Conservation (phyloP, 2,888 invertebrate genomes). For the Rotaria socialis region DNA sequence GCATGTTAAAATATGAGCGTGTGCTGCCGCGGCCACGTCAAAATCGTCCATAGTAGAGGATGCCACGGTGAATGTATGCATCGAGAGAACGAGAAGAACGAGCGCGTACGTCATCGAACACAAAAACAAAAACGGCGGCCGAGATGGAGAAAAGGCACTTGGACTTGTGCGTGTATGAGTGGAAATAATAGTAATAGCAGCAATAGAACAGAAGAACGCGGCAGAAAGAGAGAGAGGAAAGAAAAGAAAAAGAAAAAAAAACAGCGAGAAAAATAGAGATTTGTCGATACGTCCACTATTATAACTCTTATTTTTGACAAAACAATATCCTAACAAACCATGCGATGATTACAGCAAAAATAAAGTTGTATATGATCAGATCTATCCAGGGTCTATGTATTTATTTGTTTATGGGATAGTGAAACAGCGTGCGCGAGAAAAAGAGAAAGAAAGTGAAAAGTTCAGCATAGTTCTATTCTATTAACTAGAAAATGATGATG, state of each 20-base stretch:
- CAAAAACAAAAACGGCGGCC: slow-evolving; percentile 19
- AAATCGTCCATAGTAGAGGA: slow-evolving; percentile 23
- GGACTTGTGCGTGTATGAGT: neutral
- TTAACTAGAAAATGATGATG: slow-evolving; percentile 23
- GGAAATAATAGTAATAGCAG: slow-evolving; percentile 5
- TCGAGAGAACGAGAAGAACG: neutral
- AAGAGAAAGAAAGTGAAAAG: neutral
- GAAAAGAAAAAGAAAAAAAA: neutral
- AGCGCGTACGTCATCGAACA: neutral
- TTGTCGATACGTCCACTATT: slow-evolving; percentile 3
- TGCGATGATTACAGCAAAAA: neutral
- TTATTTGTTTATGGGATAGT: neutral
- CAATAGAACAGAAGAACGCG: neutral
- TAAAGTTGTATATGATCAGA: neutral
- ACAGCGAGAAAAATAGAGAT: slow-evolving; percentile 16
- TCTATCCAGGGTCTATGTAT: slow-evolving; percentile 1
- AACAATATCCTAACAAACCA: slow-evolving; percentile 13
- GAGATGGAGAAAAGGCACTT: neutral
- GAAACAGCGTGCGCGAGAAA: neutral
- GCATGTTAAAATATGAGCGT: neutral
- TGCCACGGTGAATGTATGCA: neutral
- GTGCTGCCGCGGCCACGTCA: slow-evolving; percentile 8
- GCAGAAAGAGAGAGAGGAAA: neutral
- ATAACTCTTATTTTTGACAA: slow-evolving; percentile 18
- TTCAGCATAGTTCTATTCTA: neutral